These are phyloP conservation scores for Criorhina ranunculi DNA, from an alignment of 2,888 invertebrate genomes.

Conservation along the genomic window DNA sequence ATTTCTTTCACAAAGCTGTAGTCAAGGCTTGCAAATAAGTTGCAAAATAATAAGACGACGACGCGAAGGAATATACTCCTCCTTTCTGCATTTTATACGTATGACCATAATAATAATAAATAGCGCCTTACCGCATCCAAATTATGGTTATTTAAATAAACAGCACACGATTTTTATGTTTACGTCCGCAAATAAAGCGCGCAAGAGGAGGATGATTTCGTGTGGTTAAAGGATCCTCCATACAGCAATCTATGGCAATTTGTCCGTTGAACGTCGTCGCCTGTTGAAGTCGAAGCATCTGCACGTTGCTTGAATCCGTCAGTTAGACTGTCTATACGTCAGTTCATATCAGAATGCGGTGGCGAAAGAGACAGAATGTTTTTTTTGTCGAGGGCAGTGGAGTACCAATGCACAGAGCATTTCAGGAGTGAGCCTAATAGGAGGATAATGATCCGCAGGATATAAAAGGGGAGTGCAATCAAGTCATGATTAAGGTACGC, in stretches of 20 bases:
- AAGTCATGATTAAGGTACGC: conserved; percentile 83
- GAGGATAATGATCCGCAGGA: conserved; percentile 74
- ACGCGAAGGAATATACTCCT: not conserved
- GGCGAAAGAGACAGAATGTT: conserved; percentile 57
- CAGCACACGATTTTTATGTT: conserved; percentile 83
- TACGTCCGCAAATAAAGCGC: conserved; percentile 47
- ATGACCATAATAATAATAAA: conserved; percentile 63
- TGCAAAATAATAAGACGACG: conserved; percentile 15
- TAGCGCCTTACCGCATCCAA: conserved; percentile 79
- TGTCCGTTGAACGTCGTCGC: conserved; percentile 51
- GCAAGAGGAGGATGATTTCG: conserved; percentile 46
- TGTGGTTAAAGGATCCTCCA: conserved; percentile 61
- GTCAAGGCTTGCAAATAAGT: too few relatives aligned
- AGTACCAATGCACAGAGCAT: conserved; percentile 16
- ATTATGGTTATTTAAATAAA: conserved; percentile 84
- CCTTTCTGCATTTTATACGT: conserved; percentile 23
- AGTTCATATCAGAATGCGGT: conserved; percentile 66
- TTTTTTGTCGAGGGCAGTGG: conserved; percentile 34
- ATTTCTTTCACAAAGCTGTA: not conserved
- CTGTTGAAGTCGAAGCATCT: conserved; percentile 17
- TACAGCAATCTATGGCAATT: conserved; percentile 49
- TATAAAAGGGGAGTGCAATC: conserved; percentile 80
- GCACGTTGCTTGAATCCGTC: conserved; percentile 41
- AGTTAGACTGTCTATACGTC: conserved; percentile 66
- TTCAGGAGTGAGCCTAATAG: conserved; percentile 73